Evolutionary conservation across 2,888 invertebrate species (phyloP).

Genomic region (Taphrorychus bicolor): DNA sequence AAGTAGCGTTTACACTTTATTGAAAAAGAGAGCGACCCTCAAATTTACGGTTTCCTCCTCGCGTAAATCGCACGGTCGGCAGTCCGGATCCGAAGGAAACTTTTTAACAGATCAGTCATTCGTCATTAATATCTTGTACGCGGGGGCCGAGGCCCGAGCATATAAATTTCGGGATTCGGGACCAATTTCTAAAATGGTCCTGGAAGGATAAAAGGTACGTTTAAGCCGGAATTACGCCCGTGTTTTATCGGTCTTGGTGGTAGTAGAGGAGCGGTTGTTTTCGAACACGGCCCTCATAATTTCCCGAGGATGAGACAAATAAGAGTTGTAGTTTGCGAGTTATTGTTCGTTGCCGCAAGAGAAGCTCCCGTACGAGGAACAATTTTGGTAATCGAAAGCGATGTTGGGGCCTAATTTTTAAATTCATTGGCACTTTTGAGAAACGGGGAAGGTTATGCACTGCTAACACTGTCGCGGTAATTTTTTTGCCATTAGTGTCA

Average conservation of each 20-base stretch:
- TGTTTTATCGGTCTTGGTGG: constrained; percentile 14
- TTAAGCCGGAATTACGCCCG: constrained; percentile 13
- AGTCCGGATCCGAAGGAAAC: constrained; percentile 53
- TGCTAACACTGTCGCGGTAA: no score
- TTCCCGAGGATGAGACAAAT: background rate
- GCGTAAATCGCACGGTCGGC: constrained; percentile 58
- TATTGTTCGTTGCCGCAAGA: background rate
- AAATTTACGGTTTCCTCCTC: constrained; percentile 57
- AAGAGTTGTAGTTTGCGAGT: background rate
- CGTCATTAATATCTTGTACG: constrained; percentile 56
- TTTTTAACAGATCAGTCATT: constrained; percentile 58
- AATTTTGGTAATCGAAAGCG: background rate
- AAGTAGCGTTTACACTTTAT: constrained; percentile 52
- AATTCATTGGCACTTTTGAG: no score
- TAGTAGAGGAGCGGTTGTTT: constrained; percentile 5
- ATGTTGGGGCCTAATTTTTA: no score
- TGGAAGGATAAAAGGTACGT: constrained; percentile 12
- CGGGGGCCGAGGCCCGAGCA: constrained; percentile 24
- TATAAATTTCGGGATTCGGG: constrained; percentile 19
- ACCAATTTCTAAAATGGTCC: constrained; percentile 28
- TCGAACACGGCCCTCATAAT: constrained; percentile 2
- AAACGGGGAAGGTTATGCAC: no score
- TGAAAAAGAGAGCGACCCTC: constrained; percentile 53
- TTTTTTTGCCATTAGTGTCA: no score
- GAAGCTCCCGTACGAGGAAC: background rate